These are phyloP conservation scores for Zelleria hepariella DNA, from an alignment of 2,888 invertebrate species.

Conservation along the genomic window DNA sequence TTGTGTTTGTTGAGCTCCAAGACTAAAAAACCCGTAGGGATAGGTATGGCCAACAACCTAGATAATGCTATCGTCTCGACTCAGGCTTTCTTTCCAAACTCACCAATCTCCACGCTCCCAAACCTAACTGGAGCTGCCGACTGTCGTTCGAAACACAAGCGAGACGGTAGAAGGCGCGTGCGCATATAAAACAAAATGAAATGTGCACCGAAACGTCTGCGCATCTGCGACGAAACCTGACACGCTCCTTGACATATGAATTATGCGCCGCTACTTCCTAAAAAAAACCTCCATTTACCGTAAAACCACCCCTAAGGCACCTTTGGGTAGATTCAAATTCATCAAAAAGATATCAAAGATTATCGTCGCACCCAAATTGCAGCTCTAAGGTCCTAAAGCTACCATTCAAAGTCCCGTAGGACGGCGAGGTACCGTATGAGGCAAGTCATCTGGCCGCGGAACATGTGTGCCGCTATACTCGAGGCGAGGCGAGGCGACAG, in stretches of 20 bases:
- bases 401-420: background rate
- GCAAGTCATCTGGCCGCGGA: background rate
- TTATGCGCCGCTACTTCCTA: conserved; percentile 45
- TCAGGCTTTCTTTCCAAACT: too few relatives aligned
- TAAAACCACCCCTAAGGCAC: background rate
- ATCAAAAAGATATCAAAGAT: background rate
- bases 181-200: background rate
- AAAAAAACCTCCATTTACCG: conserved; percentile 27
- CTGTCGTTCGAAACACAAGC: background rate
- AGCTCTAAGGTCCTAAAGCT: background rate
- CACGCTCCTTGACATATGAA: conserved; percentile 60
- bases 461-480: background rate
- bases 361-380: background rate
- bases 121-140: background rate
- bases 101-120: too few relatives aligned
- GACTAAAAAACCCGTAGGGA: too few relatives aligned
- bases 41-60: too few relatives aligned
- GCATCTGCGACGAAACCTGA: conserved; percentile 67
- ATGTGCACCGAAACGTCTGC: background rate
- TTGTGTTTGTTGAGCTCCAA: too few relatives aligned
- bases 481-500: background rate
- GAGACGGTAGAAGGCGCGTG: background rate
- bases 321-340: background rate
- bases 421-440: background rate
- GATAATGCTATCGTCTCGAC: too few relatives aligned